Percentiles rank a stretch among this genome's conserved stretches.
phyloP scores from a whole-genome alignment of 2,888 invertebrate species.

The Agonopterix arenella region DNA sequence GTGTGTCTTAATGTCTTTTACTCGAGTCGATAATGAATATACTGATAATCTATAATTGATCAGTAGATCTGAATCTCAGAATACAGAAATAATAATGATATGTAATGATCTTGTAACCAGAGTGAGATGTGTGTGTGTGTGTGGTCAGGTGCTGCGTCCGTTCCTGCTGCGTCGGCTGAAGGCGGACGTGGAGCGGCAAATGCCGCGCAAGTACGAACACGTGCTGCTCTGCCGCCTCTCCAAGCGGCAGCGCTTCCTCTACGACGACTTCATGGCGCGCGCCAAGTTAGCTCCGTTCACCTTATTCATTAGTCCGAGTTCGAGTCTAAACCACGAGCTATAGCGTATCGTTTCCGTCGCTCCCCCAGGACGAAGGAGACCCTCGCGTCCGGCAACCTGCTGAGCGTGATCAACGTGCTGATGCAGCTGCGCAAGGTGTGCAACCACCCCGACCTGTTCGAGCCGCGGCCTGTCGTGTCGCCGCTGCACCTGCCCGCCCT shows the following conservation, averaged over 20 bases:
- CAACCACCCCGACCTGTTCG: conserved; percentile 98
- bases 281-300: conserved; percentile 84
- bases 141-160: conserved; percentile 85
- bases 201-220: conserved; percentile 97
- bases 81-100: no score
- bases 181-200: conserved; percentile 96
- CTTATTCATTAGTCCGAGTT: conserved; percentile 6
- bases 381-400: conserved; percentile 92
- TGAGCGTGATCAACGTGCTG: conserved; percentile 96
- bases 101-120: no score
- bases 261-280: conserved; percentile 99
- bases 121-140: not conserved
- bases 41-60: no score
- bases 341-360: not conserved
- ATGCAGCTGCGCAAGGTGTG: conserved; percentile 99
- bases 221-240: conserved; percentile 95
- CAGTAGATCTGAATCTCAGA: no score
- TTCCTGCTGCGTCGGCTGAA: conserved; percentile 95
- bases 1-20: no score
- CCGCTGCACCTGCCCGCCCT: conserved; percentile 94
- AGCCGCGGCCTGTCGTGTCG: conserved; percentile 95
- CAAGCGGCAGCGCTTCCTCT: conserved; percentile 96
- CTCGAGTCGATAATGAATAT: no score
- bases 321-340: not conserved
- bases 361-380: conserved; percentile 91